A percentile compares a stretch with the other conserved stretches of the same genome.
phyloP scores from a whole-genome alignment of 2,113 vertebrate genomes.

The Eurypyga helias region DNA sequence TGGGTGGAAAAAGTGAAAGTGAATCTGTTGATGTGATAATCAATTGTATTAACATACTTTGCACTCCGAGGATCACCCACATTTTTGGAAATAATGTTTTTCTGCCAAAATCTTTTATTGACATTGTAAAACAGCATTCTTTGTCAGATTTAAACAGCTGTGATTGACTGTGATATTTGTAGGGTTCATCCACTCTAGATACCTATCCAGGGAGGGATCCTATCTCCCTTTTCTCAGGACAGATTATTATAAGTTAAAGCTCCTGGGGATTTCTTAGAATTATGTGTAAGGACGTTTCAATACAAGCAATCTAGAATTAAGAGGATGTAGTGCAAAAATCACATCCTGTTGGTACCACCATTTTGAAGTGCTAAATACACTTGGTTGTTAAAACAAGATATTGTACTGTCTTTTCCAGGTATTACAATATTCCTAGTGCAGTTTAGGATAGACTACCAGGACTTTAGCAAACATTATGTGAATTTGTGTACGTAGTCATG shows the following conservation, averaged over 20 bases:
- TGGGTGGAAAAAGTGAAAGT: not conserved
- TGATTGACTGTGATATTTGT: conserved; percentile 27
- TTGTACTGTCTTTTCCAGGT: not conserved
- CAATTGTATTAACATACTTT: not conserved
- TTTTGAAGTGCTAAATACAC: conserved; percentile 5
- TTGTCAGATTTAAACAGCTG: not conserved
- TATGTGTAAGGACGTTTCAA: not conserved
- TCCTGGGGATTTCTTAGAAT: conserved; percentile 31
- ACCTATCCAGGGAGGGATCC: not conserved
- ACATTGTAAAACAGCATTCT: not conserved
- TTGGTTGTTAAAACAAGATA: not conserved
- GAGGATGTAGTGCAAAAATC: not conserved
- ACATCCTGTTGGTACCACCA: not conserved
- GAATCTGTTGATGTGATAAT: not conserved
- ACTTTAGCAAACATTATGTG: not conserved
- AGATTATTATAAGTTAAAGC: conserved; percentile 12
- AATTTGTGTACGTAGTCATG: not conserved
- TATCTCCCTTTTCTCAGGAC: not conserved
- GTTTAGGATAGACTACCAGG: not conserved
- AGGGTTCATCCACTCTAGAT: not conserved
- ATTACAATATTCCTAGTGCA: not conserved
- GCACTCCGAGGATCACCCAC: not conserved
- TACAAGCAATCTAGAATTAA: conserved; percentile 4
- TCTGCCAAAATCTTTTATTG: not conserved
- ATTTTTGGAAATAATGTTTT: not conserved